Evolutionary conservation across 1,140 invertebrate species (phyloP).

Genomic region (Meloidogyne floridensis): DNA sequence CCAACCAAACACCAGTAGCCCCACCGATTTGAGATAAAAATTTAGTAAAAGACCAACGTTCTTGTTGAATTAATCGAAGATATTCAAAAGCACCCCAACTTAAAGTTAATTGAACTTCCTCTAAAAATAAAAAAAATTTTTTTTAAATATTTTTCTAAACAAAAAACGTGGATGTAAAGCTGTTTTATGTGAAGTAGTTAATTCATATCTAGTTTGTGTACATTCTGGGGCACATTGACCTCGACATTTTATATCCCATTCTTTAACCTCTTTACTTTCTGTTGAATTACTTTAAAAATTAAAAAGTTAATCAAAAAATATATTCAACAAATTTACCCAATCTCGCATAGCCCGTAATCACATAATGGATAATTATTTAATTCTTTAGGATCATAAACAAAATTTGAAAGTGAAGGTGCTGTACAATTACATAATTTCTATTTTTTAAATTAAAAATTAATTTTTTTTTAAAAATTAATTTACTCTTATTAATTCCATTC

Average conservation of each 20-base stretch:
- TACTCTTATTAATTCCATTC: constrained; percentile 53
- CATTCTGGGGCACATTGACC: constrained; percentile 56
- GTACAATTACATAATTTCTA: constrained; percentile 61
- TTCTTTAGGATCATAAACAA: constrained; percentile 42
- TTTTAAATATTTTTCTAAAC: neutral
- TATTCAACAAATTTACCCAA: constrained; percentile 46
- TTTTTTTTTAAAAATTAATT: constrained; percentile 29
- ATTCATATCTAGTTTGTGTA: constrained; percentile 53
- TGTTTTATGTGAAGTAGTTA: constrained; percentile 18
- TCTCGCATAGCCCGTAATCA: constrained; percentile 52
- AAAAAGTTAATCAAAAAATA: neutral
- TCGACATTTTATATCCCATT: constrained; percentile 36
- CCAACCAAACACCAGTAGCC: constrained; percentile 44
- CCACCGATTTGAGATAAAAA: constrained; percentile 46
- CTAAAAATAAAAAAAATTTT: neutral
- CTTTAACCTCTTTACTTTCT: constrained; percentile 32
- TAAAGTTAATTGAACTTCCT: constrained; percentile 37
- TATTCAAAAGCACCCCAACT: constrained; percentile 49
- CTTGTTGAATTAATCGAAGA: constrained; percentile 38
- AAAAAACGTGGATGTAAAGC: neutral
- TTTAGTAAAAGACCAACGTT: constrained; percentile 24
- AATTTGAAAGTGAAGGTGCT: constrained; percentile 48
- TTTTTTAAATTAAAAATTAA: neutral
- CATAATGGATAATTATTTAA: constrained; percentile 54
- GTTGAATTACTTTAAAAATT: constrained; percentile 15